Conservation (phyloP, 2,797 vertebrate genomes). For the Ammospiza maritima region DNA sequence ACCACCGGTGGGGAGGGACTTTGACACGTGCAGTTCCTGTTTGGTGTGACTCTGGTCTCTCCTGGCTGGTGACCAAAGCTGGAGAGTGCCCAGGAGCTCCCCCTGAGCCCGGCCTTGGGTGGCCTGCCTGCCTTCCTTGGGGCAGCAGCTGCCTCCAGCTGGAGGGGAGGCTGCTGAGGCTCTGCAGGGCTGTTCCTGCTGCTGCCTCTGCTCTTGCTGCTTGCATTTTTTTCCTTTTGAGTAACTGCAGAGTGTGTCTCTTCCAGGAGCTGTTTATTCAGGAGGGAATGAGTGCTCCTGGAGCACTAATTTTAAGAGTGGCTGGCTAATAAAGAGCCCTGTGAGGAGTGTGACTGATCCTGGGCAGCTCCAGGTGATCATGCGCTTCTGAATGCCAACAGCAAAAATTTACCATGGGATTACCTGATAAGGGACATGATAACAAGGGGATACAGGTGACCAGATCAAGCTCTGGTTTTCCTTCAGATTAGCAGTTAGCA, state of each 20-base stretch:
- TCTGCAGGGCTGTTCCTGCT: background rate
- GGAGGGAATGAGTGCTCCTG: background rate
- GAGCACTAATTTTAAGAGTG: background rate
- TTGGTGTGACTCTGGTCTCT: background rate
- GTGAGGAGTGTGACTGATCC: background rate
- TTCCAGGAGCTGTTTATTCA: background rate
- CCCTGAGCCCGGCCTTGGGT: fast-evolving
- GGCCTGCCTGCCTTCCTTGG: background rate
- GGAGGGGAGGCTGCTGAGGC: background rate
- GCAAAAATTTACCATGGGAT: fast-evolving
- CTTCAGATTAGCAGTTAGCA: background rate
- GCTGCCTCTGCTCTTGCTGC: fast-evolving
- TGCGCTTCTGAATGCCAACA: background rate
- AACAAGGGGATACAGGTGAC: background rate
- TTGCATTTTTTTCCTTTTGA: background rate
- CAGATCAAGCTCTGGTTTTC: background rate
- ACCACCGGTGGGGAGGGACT: background rate
- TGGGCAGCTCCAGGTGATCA: background rate
- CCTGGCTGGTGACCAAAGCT: background rate
- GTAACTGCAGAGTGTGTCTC: background rate
- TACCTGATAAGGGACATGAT: background rate
- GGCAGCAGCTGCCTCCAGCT: background rate
- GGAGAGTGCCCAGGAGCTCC: background rate
- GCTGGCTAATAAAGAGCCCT: background rate
- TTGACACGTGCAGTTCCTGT: background rate